Base-by-base conservation (phyloP, 2,113 vertebrate species). In the Scopus umbretta region DNA sequence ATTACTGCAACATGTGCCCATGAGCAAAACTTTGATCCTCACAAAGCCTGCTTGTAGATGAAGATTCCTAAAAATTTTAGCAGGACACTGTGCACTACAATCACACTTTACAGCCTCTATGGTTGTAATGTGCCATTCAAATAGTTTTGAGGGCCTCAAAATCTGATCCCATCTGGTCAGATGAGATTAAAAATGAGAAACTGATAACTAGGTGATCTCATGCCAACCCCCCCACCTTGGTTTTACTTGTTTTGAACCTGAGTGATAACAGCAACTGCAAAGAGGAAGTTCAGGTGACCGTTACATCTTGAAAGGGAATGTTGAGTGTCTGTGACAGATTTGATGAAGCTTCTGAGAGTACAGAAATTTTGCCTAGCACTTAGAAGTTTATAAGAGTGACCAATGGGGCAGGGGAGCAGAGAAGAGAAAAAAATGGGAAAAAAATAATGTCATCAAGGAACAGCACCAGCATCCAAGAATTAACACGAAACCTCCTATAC, bases 401-500 rank as follows among this genome's bases (percentile, higher is more conserved):
- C 43, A 56, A 63, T 30, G 5, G 29, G 6, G 21, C 34, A 52
- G 49, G 10, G 73, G 8, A 78, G 18, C 23, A 71, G 36, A n/a
- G 9, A 72, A 72, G 19, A 40, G 6, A 62, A 49, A 72, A 71
- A 22, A 14, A 19, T 6, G 53, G 42, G 7, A 43, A 86, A 47
- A 42, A 12, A 42, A 42, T 45, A 27, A 45, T 71, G 9, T 42
- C 5, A 43, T 58, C 32, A 67, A 63, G 50, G 23, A 75, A 71
- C 18, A 74, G 38, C 20, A 82, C 21, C 38, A 55, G 13, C 16
- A 76, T 9, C 11, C 25, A 53, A 63, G 25, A 88, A 45, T 40
- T 4, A 29, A 47, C 19, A 88, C 0, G 0, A 72, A 58, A 5
- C 3, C 0, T 2, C 15, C 14, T 3, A 4, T 43, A 66, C 5